Conservation (phyloP, 2,113 vertebrate species). For the Nothobranchius furzeri region DNA sequence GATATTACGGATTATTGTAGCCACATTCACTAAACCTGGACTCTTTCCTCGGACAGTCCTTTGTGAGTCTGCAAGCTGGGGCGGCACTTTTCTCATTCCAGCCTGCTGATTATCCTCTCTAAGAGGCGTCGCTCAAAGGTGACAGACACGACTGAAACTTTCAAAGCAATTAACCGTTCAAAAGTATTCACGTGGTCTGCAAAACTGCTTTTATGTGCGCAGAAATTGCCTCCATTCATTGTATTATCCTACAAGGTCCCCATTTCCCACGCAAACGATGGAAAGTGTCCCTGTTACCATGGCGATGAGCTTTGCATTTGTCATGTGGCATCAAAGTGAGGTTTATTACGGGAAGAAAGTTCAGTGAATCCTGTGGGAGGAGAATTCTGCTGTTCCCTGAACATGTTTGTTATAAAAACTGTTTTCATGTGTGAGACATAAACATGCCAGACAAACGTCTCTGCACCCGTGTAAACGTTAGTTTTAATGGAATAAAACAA, state of each 20-base stretch:
- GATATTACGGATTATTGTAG: conserved; percentile 25
- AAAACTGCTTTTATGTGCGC: background rate
- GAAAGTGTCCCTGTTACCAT: conserved; percentile 45
- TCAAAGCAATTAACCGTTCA: background rate
- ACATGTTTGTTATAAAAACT: background rate
- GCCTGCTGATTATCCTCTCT: conserved; percentile 25
- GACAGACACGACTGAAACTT: conserved; percentile 9
- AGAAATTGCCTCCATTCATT: background rate
- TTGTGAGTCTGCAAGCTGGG: conserved; percentile 6
- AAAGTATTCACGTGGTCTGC: background rate
- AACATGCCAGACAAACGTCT: background rate
- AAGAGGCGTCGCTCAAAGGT: background rate
- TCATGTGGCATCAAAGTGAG: conserved; percentile 29
- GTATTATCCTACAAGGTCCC: background rate
- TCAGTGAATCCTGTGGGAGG: background rate
- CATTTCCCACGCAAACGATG: background rate
- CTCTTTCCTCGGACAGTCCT: conserved; percentile 11
- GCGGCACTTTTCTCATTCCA: conserved; percentile 2
- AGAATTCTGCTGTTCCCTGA: too few species aligned
- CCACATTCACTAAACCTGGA: conserved; percentile 21
- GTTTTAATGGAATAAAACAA: background rate
- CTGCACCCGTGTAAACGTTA: background rate
- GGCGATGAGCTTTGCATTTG: conserved; percentile 45
- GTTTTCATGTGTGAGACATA: background rate
- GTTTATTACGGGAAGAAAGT: conserved; percentile 13